A percentile compares a stretch with the other conserved stretches of the same genome.
These are phyloP conservation scores for Apeltes quadracus DNA, from an alignment of 2,113 vertebrate genomes.

Conservation along the genomic window DNA sequence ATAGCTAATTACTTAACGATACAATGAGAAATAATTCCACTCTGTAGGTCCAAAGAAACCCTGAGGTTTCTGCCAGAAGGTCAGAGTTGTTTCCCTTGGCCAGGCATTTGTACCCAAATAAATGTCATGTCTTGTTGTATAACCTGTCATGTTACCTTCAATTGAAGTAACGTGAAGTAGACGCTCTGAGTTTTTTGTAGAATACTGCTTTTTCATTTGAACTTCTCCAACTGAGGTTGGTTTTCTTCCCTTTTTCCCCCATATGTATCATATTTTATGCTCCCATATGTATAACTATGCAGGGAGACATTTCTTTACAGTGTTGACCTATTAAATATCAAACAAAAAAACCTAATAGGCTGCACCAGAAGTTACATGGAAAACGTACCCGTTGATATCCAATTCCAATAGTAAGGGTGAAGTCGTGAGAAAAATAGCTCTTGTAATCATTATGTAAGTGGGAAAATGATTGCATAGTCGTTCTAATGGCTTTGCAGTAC, in stretches of 20 bases:
- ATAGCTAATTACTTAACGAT: conserved; percentile 64
- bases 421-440: neutral
- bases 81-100: conserved; percentile 4
- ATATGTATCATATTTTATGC: neutral
- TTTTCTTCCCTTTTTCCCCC: neutral
- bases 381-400: neutral
- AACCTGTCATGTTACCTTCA: neutral
- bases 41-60: conserved; percentile 53
- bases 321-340: neutral
- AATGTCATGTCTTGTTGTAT: too few relatives aligned
- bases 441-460: conserved; percentile 5
- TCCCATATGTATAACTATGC: neutral
- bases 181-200: neutral
- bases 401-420: neutral
- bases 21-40: conserved; percentile 63
- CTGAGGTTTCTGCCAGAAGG: conserved; percentile 47
- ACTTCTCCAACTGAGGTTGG: neutral
- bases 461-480: conserved; percentile 3
- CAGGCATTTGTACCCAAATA: conserved; percentile 6
- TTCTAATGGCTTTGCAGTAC: neutral
- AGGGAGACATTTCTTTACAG: neutral
- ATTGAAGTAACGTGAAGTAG: neutral
- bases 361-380: neutral
- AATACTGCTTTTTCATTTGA: too few relatives aligned
- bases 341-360: neutral